Evolutionary conservation across 2,888 invertebrate genomes (phyloP), one percentile per base, ranked within the genome.

Genomic region (Erebia aethiops): DNA sequence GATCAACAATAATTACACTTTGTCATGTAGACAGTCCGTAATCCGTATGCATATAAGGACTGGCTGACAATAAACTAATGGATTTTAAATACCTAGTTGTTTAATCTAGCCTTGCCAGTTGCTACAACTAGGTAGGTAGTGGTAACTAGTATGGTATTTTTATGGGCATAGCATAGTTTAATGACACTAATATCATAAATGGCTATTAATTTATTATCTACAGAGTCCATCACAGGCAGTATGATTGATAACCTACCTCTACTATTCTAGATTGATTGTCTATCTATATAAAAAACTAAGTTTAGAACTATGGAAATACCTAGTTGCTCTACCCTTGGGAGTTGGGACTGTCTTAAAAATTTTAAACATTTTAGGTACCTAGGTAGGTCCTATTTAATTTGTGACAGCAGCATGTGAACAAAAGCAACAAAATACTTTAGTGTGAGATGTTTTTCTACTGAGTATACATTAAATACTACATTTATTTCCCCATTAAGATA

Each of bases 401-500:
- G 26, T 26, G 26, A 26, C 26, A 3, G 26, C 26, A 3, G 26
- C 26, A 26, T 26, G 26, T 26, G 26, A 26, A 26, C 0, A 26
- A 26, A 26, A 26, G 26, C 4, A 26, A 26, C 26, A 26, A 26
- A 26, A 26, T 26, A 26, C 26, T 3, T 26, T 26, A 60, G 3
- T 14, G 58, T 58, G 35, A 43, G 46, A 49, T 14, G 35, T 26
- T 49, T 51, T 49, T 63, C 49, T 51, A 13, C 14, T 63, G 10
- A 57, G 57, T 66, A 66, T 46, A 18, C 18, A 46, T 66, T n/a
- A n/a, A n/a, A n/a, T n/a, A n/a, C 21, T 66, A 16, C 21, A 49
- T 21, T 60, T 14, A 56, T 67, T 54, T 52, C 21, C 41, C 41
- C 21, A 66, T 46, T 67, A 21, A 70, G 70, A 70, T 70, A 70